Evolutionary conservation across 2,888 invertebrate genomes (phyloP), one percentile per base, ranked within the genome.

Genomic region (Troilus luridus): DNA sequence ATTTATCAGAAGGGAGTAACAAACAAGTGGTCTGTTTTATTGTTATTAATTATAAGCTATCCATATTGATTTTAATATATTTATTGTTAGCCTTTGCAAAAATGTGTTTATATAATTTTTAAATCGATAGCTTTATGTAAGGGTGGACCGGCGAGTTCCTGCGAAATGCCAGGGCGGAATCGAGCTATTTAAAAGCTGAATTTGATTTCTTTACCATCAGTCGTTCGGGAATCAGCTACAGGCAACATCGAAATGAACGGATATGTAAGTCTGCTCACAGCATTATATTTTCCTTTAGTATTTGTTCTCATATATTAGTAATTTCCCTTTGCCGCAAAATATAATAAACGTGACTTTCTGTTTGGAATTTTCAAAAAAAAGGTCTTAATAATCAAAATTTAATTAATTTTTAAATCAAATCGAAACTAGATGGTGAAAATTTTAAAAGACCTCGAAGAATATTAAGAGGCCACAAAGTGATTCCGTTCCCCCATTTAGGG

Each of bases 111-210:
- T 41, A 10, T 77, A 77, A 77, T 85, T 56, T 56, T 85, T 3
- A 56, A 41, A n/a, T 11, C 6, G 85, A n/a, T 85, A 85, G 21
- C 41, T 56, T 85, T 85, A 85, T 85, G 81, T 85, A 85, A 56
- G 56, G 56, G 85, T 56, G 41, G 85, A 6, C 6, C 85, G 12
- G 54, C 85, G 11, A 56, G 85, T n/a, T 85, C 56, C n/a, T 9
- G n/a, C 56, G 56, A 85, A 85, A 85, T 54, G 85, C 56, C 85
- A 85, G n/a, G 56, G n/a, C 21, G 8, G 19, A 56, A 1, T 12
- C 21, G 56, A 14, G 19, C 7, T 12, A 58, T 77, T 56, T 85
- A 85, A 12, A 85, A 85, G n/a, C 56, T 9, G 9, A 54, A 81
- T 27, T 21, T n/a, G 41, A n/a, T 58, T 21, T 85, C 85, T n/a